Conservation (phyloP, 2,113 vertebrate genomes). For the Motacilla alba region DNA sequence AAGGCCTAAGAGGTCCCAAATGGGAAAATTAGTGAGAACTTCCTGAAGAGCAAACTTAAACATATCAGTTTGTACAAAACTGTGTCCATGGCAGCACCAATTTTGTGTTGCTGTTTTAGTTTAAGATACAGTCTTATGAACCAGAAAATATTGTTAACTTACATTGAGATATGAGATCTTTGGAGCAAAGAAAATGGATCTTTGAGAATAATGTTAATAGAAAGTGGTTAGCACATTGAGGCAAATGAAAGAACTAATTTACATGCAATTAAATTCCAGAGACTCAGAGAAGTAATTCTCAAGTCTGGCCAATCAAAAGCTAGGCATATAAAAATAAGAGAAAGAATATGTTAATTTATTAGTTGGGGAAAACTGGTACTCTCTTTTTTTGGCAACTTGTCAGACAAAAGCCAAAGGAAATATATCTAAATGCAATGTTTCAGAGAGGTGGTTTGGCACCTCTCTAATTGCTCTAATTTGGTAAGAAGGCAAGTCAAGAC, state of each 20-base stretch:
- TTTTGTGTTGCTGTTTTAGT: background rate
- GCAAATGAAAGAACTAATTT: constrained; percentile 16
- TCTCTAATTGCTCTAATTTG: background rate
- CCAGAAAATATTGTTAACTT: background rate
- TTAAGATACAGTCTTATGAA: background rate
- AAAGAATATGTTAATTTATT: background rate
- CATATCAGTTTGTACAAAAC: background rate
- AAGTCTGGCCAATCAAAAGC: background rate
- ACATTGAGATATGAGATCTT: background rate
- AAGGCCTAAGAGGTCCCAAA: background rate
- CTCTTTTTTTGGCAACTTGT: background rate
- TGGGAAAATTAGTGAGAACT: background rate
- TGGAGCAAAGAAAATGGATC: background rate
- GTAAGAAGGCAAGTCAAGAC: background rate
- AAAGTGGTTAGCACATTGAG: background rate
- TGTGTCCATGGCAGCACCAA: background rate
- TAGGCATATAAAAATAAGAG: background rate
- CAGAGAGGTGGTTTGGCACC: background rate
- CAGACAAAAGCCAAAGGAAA: background rate
- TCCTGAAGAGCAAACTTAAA: background rate
- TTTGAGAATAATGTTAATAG: constrained; percentile 7
- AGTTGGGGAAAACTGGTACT: background rate
- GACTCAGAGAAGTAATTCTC: background rate
- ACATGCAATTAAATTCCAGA: background rate
- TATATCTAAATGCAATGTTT: background rate